Conservation (phyloP, 2,888 invertebrate genomes). For the Carcina quercana region DNA sequence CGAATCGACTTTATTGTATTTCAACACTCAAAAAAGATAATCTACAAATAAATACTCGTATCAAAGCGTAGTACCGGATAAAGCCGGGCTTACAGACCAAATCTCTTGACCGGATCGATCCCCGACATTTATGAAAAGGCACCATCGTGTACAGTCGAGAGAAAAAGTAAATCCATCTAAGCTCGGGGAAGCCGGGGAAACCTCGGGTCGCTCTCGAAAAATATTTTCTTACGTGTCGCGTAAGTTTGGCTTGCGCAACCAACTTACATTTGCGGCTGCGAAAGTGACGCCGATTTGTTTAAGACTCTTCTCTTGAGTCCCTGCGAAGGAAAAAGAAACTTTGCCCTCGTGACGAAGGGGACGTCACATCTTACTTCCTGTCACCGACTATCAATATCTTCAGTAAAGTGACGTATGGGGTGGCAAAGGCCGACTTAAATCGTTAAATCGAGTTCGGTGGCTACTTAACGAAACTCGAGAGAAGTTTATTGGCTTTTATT, state of each 20-base stretch:
- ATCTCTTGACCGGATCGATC: slow-evolving; percentile 51
- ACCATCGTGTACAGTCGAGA: slow-evolving; percentile 41
- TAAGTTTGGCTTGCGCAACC: slow-evolving; percentile 37
- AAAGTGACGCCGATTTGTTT: slow-evolving; percentile 6
- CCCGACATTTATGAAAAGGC: slow-evolving; percentile 66
- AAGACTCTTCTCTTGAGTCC: no score
- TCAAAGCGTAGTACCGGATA: slow-evolving; percentile 24
- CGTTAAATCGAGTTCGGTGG: slow-evolving; percentile 61
- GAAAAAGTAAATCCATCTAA: slow-evolving; percentile 51
- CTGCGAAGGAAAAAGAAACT: slow-evolving; percentile 7
- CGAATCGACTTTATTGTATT: no score
- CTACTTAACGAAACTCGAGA: slow-evolving; percentile 58
- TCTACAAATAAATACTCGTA: background rate
- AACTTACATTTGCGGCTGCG: slow-evolving; percentile 20
- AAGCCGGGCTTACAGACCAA: slow-evolving; percentile 47
- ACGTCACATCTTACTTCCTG: slow-evolving; percentile 46
- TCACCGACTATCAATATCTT: slow-evolving; percentile 69
- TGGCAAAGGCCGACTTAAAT: slow-evolving; percentile 60
- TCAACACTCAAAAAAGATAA: no score
- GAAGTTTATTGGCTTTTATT: slow-evolving; percentile 62
- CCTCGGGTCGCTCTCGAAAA: slow-evolving; percentile 53
- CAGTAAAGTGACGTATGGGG: slow-evolving; percentile 65
- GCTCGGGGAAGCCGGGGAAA: slow-evolving; percentile 43
- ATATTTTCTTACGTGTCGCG: slow-evolving; percentile 56
- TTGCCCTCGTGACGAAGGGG: slow-evolving; percentile 36